Base-by-base conservation (phyloP, 1,140 invertebrate genomes). In the Ylistrum balloti region DNA sequence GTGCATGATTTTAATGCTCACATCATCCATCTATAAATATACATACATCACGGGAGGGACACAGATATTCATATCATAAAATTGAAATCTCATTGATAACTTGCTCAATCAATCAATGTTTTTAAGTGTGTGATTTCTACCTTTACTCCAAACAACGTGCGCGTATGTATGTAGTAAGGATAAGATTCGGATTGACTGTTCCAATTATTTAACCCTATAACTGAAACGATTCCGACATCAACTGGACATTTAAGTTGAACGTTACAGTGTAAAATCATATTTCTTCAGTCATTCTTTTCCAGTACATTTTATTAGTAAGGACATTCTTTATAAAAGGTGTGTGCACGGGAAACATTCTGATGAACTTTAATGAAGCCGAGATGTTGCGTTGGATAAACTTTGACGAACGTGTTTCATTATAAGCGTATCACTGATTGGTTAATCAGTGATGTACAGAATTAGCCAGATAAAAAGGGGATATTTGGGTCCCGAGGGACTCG, bases 1-100 rank as follows among this genome's bases (percentile, higher is more conserved):
- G 97, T 99, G 41, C 99, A 99, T 96, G 98, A 99, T 96, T 99
- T 99, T 97, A 99, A 99, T 97, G 98, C 98, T 92, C 99, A 99
- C 97, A 94, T 95, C 2, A 95, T 96, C 35, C 96, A 96, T 85
- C 86, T 91, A 41, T 90, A 88, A 38, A 88, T 11, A 56, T 15
- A 56, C 35, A 38, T 13, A 13, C 5, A 38, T 13, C 5, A 7
- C 35, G 35, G 35, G 35, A 38, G 13, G 35, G 35, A 38, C 35
- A 38, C 35, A 38, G 35, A 7, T 38, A 38, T 38, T 38, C 35
- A 38, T 38, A 38, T 38, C 35, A 38, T 38, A 38, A 38, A 7
- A 38, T 5, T 20, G 7, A 11, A 22, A 56, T 22, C 45, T 56
- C 22, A 22, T 17, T 56, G 45, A 20, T 56, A 20, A 56, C 45